Conservation (phyloP, 2,888 invertebrate genomes). For the Ennomos erosarius region DNA sequence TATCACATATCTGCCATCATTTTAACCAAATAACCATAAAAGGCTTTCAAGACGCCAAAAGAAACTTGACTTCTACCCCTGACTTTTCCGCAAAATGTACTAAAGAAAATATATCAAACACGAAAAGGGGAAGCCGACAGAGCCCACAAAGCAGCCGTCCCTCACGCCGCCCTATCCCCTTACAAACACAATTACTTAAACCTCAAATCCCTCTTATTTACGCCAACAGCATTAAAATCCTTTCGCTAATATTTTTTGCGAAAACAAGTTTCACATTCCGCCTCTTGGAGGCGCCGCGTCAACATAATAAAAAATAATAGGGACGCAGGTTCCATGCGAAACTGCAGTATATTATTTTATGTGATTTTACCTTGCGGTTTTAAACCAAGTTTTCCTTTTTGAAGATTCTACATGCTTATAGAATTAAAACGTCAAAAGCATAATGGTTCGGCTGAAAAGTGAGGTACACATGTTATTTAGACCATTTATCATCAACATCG, state of each 20-base stretch:
- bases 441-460: too few relatives aligned
- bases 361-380: too few relatives aligned
- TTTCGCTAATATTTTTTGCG: conserved; percentile 23
- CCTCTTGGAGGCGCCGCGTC: not conserved
- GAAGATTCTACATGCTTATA: too few relatives aligned
- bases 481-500: too few relatives aligned
- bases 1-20: too few relatives aligned
- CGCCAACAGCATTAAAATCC: conserved; percentile 26
- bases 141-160: conserved; percentile 3
- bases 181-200: conserved; percentile 33
- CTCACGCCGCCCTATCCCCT: conserved; percentile 5
- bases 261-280: conserved; percentile 23
- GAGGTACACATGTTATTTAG: too few relatives aligned
- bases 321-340: not conserved
- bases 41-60: not conserved
- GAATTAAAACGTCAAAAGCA: too few relatives aligned
- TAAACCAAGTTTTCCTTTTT: too few relatives aligned
- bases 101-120: conserved; percentile 12
- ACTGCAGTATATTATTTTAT: not conserved
- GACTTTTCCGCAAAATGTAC: not conserved
- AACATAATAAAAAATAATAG: not conserved
- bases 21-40: too few relatives aligned
- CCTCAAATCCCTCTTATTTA: conserved; percentile 28
- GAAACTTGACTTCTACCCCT: not conserved
- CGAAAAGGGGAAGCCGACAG: conserved; percentile 9